phyloP scores from a whole-genome alignment of 2,113 vertebrate genomes.

The Tyrannus savana region DNA sequence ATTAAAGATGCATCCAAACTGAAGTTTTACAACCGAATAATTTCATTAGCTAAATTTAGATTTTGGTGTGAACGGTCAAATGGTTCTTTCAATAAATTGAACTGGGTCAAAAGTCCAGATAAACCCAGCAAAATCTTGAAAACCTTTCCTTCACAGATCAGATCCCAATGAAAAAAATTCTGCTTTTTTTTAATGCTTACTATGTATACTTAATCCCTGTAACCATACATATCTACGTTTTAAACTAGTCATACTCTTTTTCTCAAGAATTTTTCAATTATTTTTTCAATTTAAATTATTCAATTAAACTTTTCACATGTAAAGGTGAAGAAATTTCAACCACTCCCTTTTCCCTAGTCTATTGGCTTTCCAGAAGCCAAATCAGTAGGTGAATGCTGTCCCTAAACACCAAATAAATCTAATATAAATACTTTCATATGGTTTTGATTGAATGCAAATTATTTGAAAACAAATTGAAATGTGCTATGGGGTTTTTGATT shows the following conservation, averaged over 20 bases:
- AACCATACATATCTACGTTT: neutral
- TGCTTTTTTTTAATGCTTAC: neutral
- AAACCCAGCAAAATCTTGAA: neutral
- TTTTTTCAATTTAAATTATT: neutral
- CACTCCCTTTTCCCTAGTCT: neutral
- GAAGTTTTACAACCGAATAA: neutral
- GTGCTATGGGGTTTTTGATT: neutral
- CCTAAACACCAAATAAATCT: neutral
- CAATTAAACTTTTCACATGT: neutral
- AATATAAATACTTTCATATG: neutral
- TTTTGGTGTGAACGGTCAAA: neutral
- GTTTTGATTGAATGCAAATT: neutral
- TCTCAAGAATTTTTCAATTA: neutral
- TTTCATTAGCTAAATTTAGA: neutral
- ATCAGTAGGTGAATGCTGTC: neutral
- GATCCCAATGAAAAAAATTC: neutral
- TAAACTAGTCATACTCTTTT: neutral
- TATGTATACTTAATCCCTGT: neutral
- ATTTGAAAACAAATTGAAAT: neutral
- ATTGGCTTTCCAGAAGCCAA: neutral
- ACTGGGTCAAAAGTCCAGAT: neutral
- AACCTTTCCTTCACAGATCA: neutral
- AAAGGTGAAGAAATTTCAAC: neutral
- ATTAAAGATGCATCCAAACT: neutral
- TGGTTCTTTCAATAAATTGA: neutral